These are phyloP conservation scores for Porphyrio hochstetteri DNA, from an alignment of 2,113 vertebrate genomes.

Conservation along the genomic window DNA sequence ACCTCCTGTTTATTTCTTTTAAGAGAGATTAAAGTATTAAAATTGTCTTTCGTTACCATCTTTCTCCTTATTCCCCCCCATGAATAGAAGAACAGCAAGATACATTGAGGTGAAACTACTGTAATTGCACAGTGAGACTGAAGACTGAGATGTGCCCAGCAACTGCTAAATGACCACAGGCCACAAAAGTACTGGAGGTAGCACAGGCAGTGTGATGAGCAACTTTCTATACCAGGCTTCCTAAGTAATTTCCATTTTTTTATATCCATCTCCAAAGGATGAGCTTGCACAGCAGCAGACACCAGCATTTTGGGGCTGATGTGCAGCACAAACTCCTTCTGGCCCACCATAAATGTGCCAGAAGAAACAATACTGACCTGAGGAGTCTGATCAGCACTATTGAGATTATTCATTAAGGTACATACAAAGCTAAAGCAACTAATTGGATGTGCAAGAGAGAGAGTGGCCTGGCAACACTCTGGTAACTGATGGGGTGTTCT, in stretches of 20 bases:
- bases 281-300: not conserved
- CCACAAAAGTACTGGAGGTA: not conserved
- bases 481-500: not conserved
- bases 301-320: not conserved
- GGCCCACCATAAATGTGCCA: not conserved
- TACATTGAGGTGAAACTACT: not conserved
- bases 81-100: not conserved
- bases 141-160: not conserved
- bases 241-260: not conserved
- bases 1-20: slow-evolving; percentile 1
- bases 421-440: not conserved
- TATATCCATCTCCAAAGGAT: not conserved
- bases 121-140: not conserved
- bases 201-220: not conserved
- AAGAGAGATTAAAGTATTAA: not conserved
- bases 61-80: not conserved
- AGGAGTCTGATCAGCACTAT: not conserved
- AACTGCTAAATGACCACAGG: not conserved
- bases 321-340: not conserved
- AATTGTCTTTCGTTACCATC: not conserved
- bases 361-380: not conserved
- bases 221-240: not conserved
- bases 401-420: not conserved
- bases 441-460: not conserved
- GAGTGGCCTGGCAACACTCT: not conserved